These are phyloP conservation scores for Thecophora atra DNA, from an alignment of 2,888 invertebrate species.

Conservation along the genomic window DNA sequence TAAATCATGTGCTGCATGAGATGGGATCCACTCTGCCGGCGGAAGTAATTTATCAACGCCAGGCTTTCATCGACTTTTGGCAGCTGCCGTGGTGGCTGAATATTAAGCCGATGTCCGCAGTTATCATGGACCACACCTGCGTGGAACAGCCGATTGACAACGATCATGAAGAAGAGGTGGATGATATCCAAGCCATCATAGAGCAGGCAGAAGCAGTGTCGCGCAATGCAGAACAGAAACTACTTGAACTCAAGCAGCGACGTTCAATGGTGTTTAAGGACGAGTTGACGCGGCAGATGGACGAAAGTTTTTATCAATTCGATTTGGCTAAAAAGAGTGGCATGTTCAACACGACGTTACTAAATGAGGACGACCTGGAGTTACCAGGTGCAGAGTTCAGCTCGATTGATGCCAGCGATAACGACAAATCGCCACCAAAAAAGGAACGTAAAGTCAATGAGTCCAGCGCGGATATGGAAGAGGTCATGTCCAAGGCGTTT, in stretches of 20 bases:
- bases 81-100: conserved; percentile 58
- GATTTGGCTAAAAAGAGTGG: conserved; percentile 50
- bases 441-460: conserved; percentile 34
- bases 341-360: conserved; percentile 41
- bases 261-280: conserved; percentile 21
- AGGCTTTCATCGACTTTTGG: conserved; percentile 49
- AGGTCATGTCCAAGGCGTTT: conserved; percentile 48
- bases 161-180: neutral
- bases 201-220: conserved; percentile 48
- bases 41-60: conserved; percentile 56
- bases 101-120: conserved; percentile 46
- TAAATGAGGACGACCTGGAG: conserved; percentile 39
- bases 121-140: conserved; percentile 45
- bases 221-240: conserved; percentile 43
- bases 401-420: neutral
- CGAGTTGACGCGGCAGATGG: conserved; percentile 46
- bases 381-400: conserved; percentile 30
- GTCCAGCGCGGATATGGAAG: conserved; percentile 36
- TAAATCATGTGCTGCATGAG: conserved; percentile 43
- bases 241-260: conserved; percentile 40
- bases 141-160: conserved; percentile 4
- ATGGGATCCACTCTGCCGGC: conserved; percentile 44
- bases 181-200: conserved; percentile 45
- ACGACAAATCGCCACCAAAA: conserved; percentile 32
- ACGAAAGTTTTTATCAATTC: conserved; percentile 49